These are phyloP conservation scores for Bombus superbus DNA, from an alignment of 1,140 invertebrate species.

Conservation along the genomic window DNA sequence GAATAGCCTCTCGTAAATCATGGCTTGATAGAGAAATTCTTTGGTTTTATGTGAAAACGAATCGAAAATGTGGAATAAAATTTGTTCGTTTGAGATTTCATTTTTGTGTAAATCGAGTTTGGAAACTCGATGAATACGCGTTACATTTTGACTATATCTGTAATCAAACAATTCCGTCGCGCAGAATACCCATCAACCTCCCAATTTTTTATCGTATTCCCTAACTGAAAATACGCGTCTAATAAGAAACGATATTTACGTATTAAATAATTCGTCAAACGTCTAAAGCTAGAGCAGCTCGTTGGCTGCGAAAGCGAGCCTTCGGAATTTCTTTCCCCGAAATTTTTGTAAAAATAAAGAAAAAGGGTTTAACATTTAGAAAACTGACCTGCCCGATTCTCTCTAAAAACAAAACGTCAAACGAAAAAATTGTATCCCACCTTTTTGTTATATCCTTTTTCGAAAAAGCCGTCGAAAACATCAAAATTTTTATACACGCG, in stretches of 20 bases:
- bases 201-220: not conserved
- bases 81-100: not conserved
- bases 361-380: too few species aligned
- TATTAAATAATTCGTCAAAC: not conserved
- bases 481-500: not conserved
- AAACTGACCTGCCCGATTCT: not conserved
- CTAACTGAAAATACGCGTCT: not conserved
- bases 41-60: not conserved
- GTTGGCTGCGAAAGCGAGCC: too few species aligned
- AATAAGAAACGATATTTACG: not conserved
- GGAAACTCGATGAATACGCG: not conserved
- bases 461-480: not conserved
- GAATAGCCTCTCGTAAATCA: not conserved
- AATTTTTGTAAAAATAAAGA: not conserved
- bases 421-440: not conserved
- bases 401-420: not conserved
- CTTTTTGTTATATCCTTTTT: not conserved
- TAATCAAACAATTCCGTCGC: not conserved
- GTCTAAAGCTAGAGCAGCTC: not conserved
- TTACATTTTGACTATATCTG: not conserved
- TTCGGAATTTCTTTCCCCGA: not conserved
- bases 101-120: constrained; percentile 10
- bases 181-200: not conserved
- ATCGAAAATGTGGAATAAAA: constrained; percentile 5
- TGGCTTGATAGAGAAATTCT: not conserved